Percentiles rank a stretch among this genome's conserved stretches.
Evolutionary conservation across 64 coral and sea anemone genomes (phyloP).

Genomic region (Actinia equina): DNA sequence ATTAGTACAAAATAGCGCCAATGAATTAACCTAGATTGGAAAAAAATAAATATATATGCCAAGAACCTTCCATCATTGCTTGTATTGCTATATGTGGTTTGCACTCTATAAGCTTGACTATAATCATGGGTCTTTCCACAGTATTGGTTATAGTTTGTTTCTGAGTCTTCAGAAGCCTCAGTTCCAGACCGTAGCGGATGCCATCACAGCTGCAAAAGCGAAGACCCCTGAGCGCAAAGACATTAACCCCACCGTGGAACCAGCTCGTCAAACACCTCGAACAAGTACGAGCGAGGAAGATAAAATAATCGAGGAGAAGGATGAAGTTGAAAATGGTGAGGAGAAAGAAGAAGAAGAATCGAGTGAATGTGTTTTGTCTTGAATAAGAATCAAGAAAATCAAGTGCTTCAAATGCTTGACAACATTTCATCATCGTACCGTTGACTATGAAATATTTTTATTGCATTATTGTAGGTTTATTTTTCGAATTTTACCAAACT

Average conservation of each 20-base stretch:
- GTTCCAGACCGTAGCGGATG: constrained; percentile 53
- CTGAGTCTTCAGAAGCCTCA: constrained; percentile 74
- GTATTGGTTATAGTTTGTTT: constrained; percentile 76
- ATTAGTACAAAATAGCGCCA: too few relatives aligned
- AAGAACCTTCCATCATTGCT: too few relatives aligned
- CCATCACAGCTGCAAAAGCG: constrained; percentile 46
- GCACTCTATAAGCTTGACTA: neutral
- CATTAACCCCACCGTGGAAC: constrained; percentile 52
- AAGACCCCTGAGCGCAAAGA: constrained; percentile 60
- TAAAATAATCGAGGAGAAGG: constrained; percentile 38
- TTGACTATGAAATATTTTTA: too few relatives aligned
- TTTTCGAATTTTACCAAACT: too few relatives aligned
- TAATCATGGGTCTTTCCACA: constrained; percentile 13
- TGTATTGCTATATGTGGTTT: too few relatives aligned
- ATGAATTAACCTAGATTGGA: too few relatives aligned
- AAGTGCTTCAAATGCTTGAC: neutral
- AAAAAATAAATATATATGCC: too few relatives aligned
- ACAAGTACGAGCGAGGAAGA: constrained; percentile 71
- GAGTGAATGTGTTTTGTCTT: constrained; percentile 67
- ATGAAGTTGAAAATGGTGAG: constrained; percentile 27
- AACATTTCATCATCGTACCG: too few relatives aligned
- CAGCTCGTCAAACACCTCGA: constrained; percentile 28
- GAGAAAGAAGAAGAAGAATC: constrained; percentile 54
- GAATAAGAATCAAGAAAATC: neutral
- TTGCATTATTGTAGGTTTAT: too few relatives aligned